Conservation (phyloP, 2,888 invertebrate genomes). For the Scaptodrosophila latifasciaeformis region DNA sequence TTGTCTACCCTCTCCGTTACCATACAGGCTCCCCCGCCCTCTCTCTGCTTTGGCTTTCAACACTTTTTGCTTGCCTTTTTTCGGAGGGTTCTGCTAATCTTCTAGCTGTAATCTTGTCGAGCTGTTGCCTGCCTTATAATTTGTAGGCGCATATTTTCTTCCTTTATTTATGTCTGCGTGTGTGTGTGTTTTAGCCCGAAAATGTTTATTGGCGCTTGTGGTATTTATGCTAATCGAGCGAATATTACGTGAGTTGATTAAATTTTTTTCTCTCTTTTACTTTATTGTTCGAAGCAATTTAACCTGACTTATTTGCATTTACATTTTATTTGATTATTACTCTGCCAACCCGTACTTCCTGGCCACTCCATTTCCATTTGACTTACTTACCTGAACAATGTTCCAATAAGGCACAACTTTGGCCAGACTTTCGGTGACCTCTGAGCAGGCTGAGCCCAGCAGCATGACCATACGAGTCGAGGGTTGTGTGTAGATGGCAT, state of each 20-base stretch:
- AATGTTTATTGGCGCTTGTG: conserved; percentile 54
- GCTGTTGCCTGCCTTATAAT: conserved; percentile 31
- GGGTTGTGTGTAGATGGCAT: conserved; percentile 88
- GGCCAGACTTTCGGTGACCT: conserved; percentile 92
- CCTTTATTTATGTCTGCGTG: no score
- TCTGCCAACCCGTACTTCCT: no score
- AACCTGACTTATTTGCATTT: conserved; percentile 47
- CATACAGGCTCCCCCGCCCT: background rate
- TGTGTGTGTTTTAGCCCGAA: conserved; percentile 44
- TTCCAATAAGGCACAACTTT: conserved; percentile 96
- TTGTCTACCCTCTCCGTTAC: background rate
- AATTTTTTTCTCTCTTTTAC: conserved; percentile 42
- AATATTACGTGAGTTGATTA: conserved; percentile 62
- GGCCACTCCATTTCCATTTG: no score
- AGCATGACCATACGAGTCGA: conserved; percentile 86
- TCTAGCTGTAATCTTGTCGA: background rate
- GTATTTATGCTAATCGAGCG: conserved; percentile 59
- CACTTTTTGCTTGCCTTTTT: background rate
- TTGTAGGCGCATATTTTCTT: conserved; percentile 35
- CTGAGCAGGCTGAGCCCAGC: conserved; percentile 91
- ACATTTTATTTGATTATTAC: conserved; percentile 47
- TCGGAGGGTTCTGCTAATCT: background rate
- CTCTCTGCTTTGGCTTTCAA: no score
- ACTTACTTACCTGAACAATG: conserved; percentile 84
- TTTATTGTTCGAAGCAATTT: conserved; percentile 47